Base-by-base conservation (phyloP, 1,140 invertebrate species). In the Macrotrachela quadricornifera region DNA sequence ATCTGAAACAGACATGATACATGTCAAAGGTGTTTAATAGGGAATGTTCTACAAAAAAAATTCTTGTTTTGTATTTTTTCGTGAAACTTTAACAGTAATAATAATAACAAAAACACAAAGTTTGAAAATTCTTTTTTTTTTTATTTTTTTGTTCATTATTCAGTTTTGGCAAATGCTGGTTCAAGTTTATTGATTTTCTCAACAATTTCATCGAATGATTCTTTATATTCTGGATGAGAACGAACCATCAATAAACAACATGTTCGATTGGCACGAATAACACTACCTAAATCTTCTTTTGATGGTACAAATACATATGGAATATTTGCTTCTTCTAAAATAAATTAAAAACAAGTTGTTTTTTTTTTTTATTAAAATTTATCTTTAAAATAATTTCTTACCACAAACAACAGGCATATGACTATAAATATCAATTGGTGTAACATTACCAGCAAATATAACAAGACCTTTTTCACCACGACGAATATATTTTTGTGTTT, bases 351-450 rank as follows among this genome's bases (percentile, higher is more conserved):
- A n/a, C n/a, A n/a, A n/a, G n/a, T n/a, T n/a, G n/a, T n/a, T n/a
- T n/a, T n/a, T 30, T 30, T 30, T 30, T 4, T 30, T 4, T 30
- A 30, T 4, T 4, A 30, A 30, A 30, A 30, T 30, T 4, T 4
- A 30, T 30, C n/a, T n/a, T n/a, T n/a, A n/a, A 30, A 30, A 30
- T 30, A 30, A 30, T 4, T 30, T 2, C 21, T 4, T 30, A 30
- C 21, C 21, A 64, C 90, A 95, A 0, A 95, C 79, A 1, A 79
- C 78, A 1, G 91, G 90, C 61, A 97, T 73, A 65, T 97, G 91
- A 59, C 82, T 85, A 78, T 94, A 87, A 14, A 94, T 84, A 63
- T 97, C 90, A 38, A 95, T 77, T 0, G 91, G 91, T 52, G 80
- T 80, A 30, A 92, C 83, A 73, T 95, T 86, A 10, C 90, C 91